Evolutionary conservation across 1,140 invertebrate genomes (phyloP), one percentile per base, ranked within the genome.

Genomic region (Phymastichus coffea): DNA sequence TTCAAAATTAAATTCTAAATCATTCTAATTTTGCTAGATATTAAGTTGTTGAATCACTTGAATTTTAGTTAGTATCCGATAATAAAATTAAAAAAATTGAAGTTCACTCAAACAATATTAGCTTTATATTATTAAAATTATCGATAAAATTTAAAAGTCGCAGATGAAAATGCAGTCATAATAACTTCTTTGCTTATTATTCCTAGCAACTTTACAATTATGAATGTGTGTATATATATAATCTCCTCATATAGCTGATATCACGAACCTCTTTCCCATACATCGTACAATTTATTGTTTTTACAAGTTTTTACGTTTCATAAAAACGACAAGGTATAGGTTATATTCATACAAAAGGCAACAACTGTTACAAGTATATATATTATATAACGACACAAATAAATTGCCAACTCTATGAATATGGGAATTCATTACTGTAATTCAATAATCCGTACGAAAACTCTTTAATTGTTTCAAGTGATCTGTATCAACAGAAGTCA

Each of bases 341-440:
- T 62, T 57, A 48, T 65, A 70, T 57, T 53, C 12, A 63, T 72
- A 71, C 61, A 71, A 67, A 71, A 72, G 65, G 62, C 66, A 71
- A 72, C 65, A 51, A 64, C 60, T 55, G 61, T 51, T 65, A 61
- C 54, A 51, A 33, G 44, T 61, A n/a, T 61, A 55, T 58, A 58
- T 54, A 49, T 47, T 54, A 25, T 37, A 59, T 65, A 65, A 65
- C 63, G 55, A 62, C 28, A 60, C 47, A 22, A 60, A 52, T 57
- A 62, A 57, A 57, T 61, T 61, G 9, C 26, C 46, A 19, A 37
- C 35, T 12, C 43, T 60, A 40, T 47, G 19, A 53, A 47, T 0
- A 41, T 35, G 15, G 20, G 40, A n/a, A 20, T 26, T 40, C 41
- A 46, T 26, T 59, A 37, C 38, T 52, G 38, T 26, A 54, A 19